Evolutionary conservation across 1,140 invertebrate genomes (phyloP), one percentile per base, ranked within the genome.

Genomic region (Nephotettix cincticeps): DNA sequence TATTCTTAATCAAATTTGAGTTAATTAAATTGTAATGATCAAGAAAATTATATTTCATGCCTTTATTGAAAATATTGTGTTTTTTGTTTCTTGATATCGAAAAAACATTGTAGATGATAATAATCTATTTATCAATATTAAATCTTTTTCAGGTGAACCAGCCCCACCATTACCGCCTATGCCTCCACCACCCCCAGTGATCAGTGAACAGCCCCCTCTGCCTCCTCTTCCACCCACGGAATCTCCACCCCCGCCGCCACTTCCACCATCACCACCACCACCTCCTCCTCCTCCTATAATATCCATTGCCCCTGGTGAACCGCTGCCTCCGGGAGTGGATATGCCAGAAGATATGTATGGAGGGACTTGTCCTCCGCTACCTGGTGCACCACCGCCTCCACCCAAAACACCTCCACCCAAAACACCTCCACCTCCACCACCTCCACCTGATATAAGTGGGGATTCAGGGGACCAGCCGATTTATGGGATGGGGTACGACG

Each of bases 241-340:
- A 40, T 29, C 43, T 27, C 72, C 69, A 27, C 67, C 47, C 32
- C 73, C 67, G 13, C 71, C 54, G 58, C 29, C 61, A n/a, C 54
- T 29, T 19, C 43, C 65, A 17, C 63, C 70, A 40, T 66, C 69
- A 1, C 69, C 61, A 21, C 68, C 69, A 9, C 30, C 61, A 4
- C 69, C 69, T 6, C 69, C 68, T 17, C 61, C 61, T 19, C 58
- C 69, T 19, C 70, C 58, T 23, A 29, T 67, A 14, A 66, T 58
- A 51, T 51, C 56, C 19, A 40, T 36, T 2, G 47, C 58, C 14
- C 51, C 61, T 17, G 71, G 68, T n/a, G 81, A 85, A 71, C 84
- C 85, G 23, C 69, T 84, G 17, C 83, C 85, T 27, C 84, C 84
- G 9, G 85, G 84, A 6, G 84, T 86, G 0, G 84, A 86, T 13